A percentile compares a stretch with the other conserved stretches of the same genome.
These are phyloP conservation scores for Acronicta leporina DNA, from an alignment of 2,888 invertebrate species.

Conservation along the genomic window DNA sequence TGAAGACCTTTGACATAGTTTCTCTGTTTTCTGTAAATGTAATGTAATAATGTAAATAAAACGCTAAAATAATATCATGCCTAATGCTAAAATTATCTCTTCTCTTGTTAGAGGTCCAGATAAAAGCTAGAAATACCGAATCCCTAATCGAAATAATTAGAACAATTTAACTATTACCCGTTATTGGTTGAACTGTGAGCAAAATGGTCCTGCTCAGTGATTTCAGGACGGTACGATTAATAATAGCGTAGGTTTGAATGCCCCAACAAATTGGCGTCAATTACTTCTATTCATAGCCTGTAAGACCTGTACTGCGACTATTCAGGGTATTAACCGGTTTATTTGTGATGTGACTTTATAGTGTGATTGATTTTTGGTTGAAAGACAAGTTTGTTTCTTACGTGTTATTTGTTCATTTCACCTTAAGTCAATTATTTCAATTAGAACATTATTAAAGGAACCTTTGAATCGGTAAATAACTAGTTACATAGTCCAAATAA, in stretches of 20 bases:
- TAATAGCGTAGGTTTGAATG: conserved; percentile 41
- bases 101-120: background rate
- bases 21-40: too few species aligned
- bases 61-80: too few species aligned
- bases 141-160: conserved; percentile 19
- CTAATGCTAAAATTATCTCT: too few species aligned
- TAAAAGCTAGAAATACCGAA: conserved; percentile 8
- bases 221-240: conserved; percentile 43
- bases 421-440: background rate
- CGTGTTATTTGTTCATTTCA: too few species aligned
- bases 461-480: too few species aligned
- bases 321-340: conserved; percentile 10
- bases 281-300: conserved; percentile 43
- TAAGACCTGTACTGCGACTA: conserved; percentile 13
- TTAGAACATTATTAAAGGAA: too few species aligned
- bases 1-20: too few species aligned
- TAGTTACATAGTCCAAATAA: too few species aligned
- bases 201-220: conserved; percentile 45
- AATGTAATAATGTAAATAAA: too few species aligned
- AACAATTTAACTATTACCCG: conserved; percentile 30
- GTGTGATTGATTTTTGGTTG: conserved; percentile 13
- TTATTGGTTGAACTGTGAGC: conserved; percentile 34
- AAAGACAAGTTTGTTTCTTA: background rate
- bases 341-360: conserved; percentile 24
- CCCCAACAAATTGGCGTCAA: conserved; percentile 51